Conservation (phyloP, 2,113 vertebrate species). For the Spheniscus mendiculus region DNA sequence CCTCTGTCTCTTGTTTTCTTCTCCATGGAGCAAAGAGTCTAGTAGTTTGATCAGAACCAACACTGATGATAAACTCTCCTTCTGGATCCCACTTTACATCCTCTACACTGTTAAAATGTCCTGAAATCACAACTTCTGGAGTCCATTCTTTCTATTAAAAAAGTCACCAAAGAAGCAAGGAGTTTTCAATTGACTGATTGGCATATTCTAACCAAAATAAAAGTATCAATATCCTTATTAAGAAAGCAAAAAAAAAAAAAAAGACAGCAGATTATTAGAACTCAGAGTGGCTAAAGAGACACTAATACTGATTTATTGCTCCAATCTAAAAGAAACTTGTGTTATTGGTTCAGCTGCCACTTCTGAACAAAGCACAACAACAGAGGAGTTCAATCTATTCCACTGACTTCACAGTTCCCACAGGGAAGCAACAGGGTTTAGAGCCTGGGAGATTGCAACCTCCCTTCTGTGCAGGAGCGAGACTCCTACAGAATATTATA, state of each 20-base stretch:
- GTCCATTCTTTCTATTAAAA: conserved; percentile 84
- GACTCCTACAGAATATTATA: background rate
- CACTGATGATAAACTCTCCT: conserved; percentile 92
- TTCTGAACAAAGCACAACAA: background rate
- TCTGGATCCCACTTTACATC: conserved; percentile 94
- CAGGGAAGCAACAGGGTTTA: background rate
- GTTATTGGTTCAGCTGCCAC: background rate
- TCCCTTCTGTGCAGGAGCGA: background rate
- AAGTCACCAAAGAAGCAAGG: background rate
- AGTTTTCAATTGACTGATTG: background rate
- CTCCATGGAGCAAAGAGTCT: conserved; percentile 93
- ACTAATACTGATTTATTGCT: background rate
- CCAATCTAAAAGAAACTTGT: background rate
- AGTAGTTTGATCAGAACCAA: conserved; percentile 94
- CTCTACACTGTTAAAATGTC: conserved; percentile 91
- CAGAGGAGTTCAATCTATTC: background rate
- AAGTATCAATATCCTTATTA: background rate
- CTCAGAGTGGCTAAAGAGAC: background rate
- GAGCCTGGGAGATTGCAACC: background rate
- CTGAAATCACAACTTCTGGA: conserved; percentile 90
- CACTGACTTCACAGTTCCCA: background rate
- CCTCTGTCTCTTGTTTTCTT: conserved; percentile 76
- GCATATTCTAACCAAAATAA: background rate
- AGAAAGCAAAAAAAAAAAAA: background rate
- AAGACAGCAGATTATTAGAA: background rate